Evolutionary conservation across 2,888 invertebrate species (phyloP).

Genomic region (Chromoteleia sp.): DNA sequence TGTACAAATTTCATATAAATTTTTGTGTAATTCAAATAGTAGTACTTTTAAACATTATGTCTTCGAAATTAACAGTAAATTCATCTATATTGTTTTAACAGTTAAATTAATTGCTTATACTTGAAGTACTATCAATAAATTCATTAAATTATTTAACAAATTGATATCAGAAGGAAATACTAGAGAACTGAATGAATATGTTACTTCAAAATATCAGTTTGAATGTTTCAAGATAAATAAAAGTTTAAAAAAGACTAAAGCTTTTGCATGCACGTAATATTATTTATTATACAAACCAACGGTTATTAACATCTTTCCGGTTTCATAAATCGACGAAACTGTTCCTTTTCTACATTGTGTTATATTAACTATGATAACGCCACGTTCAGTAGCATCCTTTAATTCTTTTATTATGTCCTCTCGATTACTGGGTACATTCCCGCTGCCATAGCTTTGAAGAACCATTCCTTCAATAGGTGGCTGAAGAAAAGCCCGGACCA

Average conservation of each 20-base stretch:
- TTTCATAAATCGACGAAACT: slow-evolving; percentile 93
- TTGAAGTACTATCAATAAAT: neutral
- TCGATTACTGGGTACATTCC: slow-evolving; percentile 95
- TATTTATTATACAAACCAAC: slow-evolving; percentile 77
- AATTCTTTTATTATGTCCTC: slow-evolving; percentile 92
- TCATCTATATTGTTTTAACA: too few species aligned
- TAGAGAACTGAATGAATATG: too few species aligned
- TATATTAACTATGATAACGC: slow-evolving; percentile 95
- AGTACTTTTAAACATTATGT: too few species aligned
- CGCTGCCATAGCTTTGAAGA: slow-evolving; percentile 96
- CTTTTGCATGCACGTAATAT: too few species aligned
- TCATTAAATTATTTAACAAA: neutral
- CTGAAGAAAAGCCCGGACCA: slow-evolving; percentile 89
- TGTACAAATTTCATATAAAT: too few species aligned
- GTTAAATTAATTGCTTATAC: neutral
- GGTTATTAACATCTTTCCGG: slow-evolving; percentile 87
- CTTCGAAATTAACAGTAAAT: too few species aligned
- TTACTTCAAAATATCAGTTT: too few species aligned
- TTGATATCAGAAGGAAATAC: too few species aligned
- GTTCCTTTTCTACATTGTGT: slow-evolving; percentile 95
- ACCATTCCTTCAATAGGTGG: slow-evolving; percentile 94
- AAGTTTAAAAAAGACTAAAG: too few species aligned
- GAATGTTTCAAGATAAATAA: too few species aligned
- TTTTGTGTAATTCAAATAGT: too few species aligned
- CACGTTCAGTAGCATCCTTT: slow-evolving; percentile 89